Evolutionary conservation across 2,888 invertebrate genomes (phyloP).

Genomic region (Mesorhabditis belari): DNA sequence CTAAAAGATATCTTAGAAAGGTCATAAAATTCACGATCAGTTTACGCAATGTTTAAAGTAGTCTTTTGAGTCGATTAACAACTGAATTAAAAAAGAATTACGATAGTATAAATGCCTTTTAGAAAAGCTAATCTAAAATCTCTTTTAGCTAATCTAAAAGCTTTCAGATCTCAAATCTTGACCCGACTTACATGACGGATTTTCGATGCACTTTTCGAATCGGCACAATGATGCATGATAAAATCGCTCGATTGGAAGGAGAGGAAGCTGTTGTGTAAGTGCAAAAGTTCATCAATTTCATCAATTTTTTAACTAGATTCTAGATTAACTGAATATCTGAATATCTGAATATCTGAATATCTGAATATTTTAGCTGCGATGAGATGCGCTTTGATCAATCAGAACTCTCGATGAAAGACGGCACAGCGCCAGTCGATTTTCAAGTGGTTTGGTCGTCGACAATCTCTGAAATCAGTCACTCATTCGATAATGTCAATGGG

Average conservation of each 20-base stretch:
- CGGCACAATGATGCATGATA: slow-evolving; percentile 28
- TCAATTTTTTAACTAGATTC: too few species aligned
- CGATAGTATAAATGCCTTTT: background rate
- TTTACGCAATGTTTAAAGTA: too few species aligned
- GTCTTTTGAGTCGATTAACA: background rate
- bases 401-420: slow-evolving; percentile 26
- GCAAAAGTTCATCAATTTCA: too few species aligned
- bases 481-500: slow-evolving; percentile 23
- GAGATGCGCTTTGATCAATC: slow-evolving; percentile 44
- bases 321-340: too few species aligned
- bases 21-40: too few species aligned
- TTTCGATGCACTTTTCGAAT: slow-evolving; percentile 49
- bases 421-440: slow-evolving; percentile 39
- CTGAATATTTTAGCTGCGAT: slow-evolving; percentile 34
- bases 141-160: background rate
- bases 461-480: slow-evolving; percentile 11
- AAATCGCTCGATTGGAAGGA: slow-evolving; percentile 15
- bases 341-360: too few species aligned
- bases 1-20: too few species aligned
- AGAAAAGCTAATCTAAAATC: background rate
- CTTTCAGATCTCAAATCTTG: slow-evolving; percentile 32
- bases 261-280: slow-evolving; percentile 33
- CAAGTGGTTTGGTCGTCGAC: slow-evolving; percentile 37
- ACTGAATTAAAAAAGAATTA: too few species aligned
- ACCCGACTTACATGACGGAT: slow-evolving; percentile 48